Evolutionary conservation across 2,888 invertebrate species (phyloP), one percentile per base, ranked within the genome.

Genomic region (Drosophila robusta): DNA sequence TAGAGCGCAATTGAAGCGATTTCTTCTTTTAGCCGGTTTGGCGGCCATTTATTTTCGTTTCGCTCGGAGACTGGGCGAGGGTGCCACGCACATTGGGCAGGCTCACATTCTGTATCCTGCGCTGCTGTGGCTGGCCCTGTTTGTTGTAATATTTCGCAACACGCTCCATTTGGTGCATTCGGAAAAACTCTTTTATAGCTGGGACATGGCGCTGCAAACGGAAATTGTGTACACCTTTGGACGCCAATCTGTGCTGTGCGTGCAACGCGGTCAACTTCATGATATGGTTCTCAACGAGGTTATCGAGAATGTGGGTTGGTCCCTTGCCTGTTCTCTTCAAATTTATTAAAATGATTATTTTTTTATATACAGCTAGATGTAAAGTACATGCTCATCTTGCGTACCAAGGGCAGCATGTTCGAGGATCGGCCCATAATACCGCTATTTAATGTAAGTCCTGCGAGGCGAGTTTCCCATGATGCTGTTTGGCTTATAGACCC

Each of bases 231-330:
- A 90, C 42, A 82, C 84, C n/a, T 71, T 90, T 29, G 90, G 91
- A 0, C 77, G 89, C 0, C 84, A 86, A 34, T 73, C 83, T 0
- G 90, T 87, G 11, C 63, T 84, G 5, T 93, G 92, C 62, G 84
- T 93, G 16, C 90, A 93, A 11, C 83, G 89, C 12, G 79, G 89
- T 0, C 73, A 89, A 56, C 87, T 93, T 8, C 81, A 92, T 36
- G 92, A 93, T 66, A 74, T 93, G 12, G 91, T 93, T 1, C 91
- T 93, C 11, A 93, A 93, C 61, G 93, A 93, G 90, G 93, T 93
- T 1, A 90, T 93, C 24, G 91, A 91, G 49, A 87, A 92, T 88
- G 93, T 93, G 83, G 67, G 89, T 73, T 32, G 9, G 9, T 1
- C 12, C 12, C 7, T 9, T 8, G 8, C 9, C 18, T 4, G 8